Percentiles rank a stretch among this genome's conserved stretches.
phyloP scores from a whole-genome alignment of 2,888 invertebrate genomes.

The Meloe dianella region DNA sequence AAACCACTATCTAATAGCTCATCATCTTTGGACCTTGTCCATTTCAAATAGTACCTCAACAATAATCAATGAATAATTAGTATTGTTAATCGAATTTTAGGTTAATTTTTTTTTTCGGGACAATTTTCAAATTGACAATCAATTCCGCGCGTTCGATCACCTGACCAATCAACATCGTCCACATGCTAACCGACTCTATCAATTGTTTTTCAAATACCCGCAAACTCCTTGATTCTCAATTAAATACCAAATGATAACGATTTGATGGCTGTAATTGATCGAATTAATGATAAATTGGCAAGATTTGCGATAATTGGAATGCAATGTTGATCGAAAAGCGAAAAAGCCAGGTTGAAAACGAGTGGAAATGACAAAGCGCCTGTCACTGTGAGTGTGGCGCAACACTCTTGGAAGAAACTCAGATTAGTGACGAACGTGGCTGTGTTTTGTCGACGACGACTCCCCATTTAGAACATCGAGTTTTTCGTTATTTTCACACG shows the following conservation, averaged over 20 bases:
- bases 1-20: constrained; percentile 50
- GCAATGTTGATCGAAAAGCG: constrained; percentile 6
- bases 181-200: constrained; percentile 57
- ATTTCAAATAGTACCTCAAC: not conserved
- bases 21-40: constrained; percentile 31
- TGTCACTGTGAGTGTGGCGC: constrained; percentile 28
- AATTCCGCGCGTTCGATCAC: constrained; percentile 35
- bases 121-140: constrained; percentile 23
- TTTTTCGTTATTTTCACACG: not conserved
- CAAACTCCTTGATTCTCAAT: not conserved
- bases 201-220: constrained; percentile 21
- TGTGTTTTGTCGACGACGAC: not conserved
- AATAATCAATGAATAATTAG: not conserved
- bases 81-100: not conserved
- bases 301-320: not conserved
- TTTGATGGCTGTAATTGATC: not conserved
- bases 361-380: constrained; percentile 21
- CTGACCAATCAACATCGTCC: constrained; percentile 60
- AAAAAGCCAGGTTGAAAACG: constrained; percentile 19
- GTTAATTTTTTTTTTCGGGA: not conserved
- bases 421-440: not conserved
- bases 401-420: constrained; percentile 21
- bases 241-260: not conserved
- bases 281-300: not conserved
- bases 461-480: not conserved